Evolutionary conservation across 2,113 vertebrate genomes (phyloP), one percentile per base, ranked within the genome.

Genomic region (Loxodonta africana): DNA sequence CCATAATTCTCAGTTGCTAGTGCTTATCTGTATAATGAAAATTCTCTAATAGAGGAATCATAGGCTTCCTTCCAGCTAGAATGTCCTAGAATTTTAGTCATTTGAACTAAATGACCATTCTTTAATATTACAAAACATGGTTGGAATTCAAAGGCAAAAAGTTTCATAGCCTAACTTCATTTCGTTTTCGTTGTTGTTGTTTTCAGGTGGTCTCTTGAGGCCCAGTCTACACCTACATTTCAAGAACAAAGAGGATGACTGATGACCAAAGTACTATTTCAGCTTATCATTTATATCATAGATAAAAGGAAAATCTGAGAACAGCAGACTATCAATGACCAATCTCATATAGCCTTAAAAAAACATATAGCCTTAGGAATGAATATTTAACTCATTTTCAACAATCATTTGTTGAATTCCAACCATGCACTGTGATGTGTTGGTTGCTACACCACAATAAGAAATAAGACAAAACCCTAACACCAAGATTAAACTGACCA

Each of bases 211-310:
- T 69, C 63, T 89, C 74, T 89, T 25, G 20, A 96, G 89, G 94
- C 95, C 90, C 84, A 82, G 41, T 92, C 53, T 78, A 92, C 25
- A 82, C 30, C 88, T 74, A 41, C 81, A 46, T 78, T 94, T 90
- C 92, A 96, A 96, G 93, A 97, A 97, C 94, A 98, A 98, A 97
- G 41, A 69, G 95, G 96, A 96, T 96, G 46, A 7, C 46, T 83
- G 84, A 96, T 95, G 82, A 96, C 84, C 33, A 88, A 83, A 83
- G 53, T 28, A 62, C 41, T 93, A 18, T 74, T 92, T 81, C 90
- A 88, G 60, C 81, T 84, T 95, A 83, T 88, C 92, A 37, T 92
- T 97, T 95, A 44, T 85, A 77, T 92, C 37, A 14, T 4, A 96
- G 86, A 97, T 97, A 91, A 97, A 97, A 97, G 71, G 44, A 77